Base-by-base conservation (phyloP, 1,140 invertebrate genomes). In the Dufourea novaeangliae region DNA sequence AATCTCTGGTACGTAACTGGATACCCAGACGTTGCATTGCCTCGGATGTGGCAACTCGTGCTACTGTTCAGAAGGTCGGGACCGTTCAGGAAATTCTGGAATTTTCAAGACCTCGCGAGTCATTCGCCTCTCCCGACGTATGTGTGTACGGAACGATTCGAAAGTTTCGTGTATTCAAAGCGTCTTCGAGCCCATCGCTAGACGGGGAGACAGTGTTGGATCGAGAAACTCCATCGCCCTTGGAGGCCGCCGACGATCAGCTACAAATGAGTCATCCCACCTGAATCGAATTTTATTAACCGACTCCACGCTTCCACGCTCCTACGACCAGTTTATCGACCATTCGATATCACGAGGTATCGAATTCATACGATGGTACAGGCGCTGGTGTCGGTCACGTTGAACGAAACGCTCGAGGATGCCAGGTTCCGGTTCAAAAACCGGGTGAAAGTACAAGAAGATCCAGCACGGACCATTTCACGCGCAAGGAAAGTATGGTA, bases 151-250 rank as follows among this genome's bases (percentile, higher is more conserved):
- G 32, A 68, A 32, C 14, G 27, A 59, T 20, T 14, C 32, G 1
- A n/a, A 50, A 22, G 20, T 50, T 7, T 44, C 12, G 41, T n/a
- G n/a, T 17, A 50, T 50, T 50, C 46, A 7, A 29, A 50, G 64
- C 57, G 39, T 5, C 50, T 37, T 69, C 20, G 41, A 67, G 39
- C 68, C 22, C 61, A 52, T 64, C 73, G 25, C 62, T 69, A 27
- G 32, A 22, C 17, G n/a, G n/a, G n/a, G n/a, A n/a, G 57, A 62
- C 82, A 83, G 75, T 79, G 54, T 84, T 67, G 82, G 75, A 83
- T 57, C 66, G 63, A 78, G 80, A 68, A 73, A 63, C 80, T 70
- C 78, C 61, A 50, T 78, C 76, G 80, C 82, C 82, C 81, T 83
- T 82, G 74, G 59, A 34, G 37, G 72, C 46, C 56, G 41, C 68